Evolutionary conservation across 2,797 vertebrate genomes (phyloP).

Genomic region (Sphenodon punctatus): DNA sequence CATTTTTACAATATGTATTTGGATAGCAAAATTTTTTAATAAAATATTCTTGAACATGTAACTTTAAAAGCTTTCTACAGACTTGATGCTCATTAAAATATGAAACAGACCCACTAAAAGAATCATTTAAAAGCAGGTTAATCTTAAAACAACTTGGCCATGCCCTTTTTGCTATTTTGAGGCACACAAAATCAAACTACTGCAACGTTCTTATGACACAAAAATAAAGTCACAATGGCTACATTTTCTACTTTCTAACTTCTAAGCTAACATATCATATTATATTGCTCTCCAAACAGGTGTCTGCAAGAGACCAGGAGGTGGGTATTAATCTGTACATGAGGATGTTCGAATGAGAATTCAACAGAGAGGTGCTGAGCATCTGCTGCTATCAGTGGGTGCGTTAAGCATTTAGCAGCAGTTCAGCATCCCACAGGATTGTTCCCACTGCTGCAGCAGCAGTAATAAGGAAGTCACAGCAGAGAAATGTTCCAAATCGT

Average conservation of each 20-base stretch:
- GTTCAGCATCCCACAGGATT: accelerated
- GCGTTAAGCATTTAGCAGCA: accelerated
- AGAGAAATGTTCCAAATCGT: accelerated
- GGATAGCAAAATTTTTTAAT: no score
- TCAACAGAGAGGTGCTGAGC: accelerated
- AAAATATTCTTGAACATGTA: background rate
- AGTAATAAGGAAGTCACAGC: background rate
- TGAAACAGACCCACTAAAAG: background rate
- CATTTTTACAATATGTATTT: no score
- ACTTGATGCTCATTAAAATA: background rate
- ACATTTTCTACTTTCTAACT: background rate
- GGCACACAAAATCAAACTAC: conserved; percentile 6
- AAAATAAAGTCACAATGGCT: no score
- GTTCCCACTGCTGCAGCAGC: background rate
- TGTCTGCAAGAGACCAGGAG: background rate
- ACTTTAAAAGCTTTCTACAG: background rate
- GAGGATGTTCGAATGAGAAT: background rate
- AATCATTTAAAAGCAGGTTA: background rate
- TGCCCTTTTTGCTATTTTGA: background rate
- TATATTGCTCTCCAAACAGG: background rate
- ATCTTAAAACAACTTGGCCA: background rate
- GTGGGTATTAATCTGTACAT: accelerated
- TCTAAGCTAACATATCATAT: background rate
- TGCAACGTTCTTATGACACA: no score
- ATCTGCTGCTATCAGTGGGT: background rate